Evolutionary conservation across 1,140 invertebrate species (phyloP), one percentile per base, ranked within the genome.

Genomic region (Lasioglossum albipes): DNA sequence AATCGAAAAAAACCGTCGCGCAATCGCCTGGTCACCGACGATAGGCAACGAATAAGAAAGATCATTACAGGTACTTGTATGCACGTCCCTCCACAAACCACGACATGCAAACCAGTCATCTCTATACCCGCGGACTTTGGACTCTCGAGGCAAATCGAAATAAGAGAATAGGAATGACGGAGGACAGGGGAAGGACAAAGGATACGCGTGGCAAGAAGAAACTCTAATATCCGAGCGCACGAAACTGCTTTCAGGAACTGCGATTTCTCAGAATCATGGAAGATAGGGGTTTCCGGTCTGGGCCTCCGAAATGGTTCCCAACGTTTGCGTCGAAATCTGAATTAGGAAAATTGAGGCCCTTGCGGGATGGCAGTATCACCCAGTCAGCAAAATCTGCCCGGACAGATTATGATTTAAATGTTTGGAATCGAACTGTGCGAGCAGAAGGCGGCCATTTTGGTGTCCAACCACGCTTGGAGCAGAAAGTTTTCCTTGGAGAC

Each of bases 41-140:
- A 80, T 61, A 75, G 64, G 20, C 70, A 45, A 81, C 57, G 71
- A 67, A 9, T 27, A 45, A 81, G 52, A 27, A 83, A 86, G n/a
- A 77, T 73, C 57, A 68, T 75, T 81, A 81, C 82, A 83, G 82
- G 74, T 81, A 84, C 82, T 81, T 69, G 65, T 85, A 75, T 75
- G 83, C 78, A 76, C 75, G 81, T 85, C 76, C 80, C 87, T 87
- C 88, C 84, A 85, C 41, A 88, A 77, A 88, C 84, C 89, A 84
- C 84, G 86, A 78, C 83, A 88, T 88, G 81, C 84, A 87, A 79
- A 82, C 79, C 80, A 72, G 77, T 75, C 62, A 79, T 79, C 75
- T 83, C 69, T 75, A 66, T 86, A 68, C 68, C 75, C 65, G 68
- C 54, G 54, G 74, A 84, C 61, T 81, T 75, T 67, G 71, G 41